A percentile compares a stretch with the other conserved stretches of the same genome.
phyloP scores from a whole-genome alignment of 2,888 invertebrate species.

The Ichneumoninae sp. region DNA sequence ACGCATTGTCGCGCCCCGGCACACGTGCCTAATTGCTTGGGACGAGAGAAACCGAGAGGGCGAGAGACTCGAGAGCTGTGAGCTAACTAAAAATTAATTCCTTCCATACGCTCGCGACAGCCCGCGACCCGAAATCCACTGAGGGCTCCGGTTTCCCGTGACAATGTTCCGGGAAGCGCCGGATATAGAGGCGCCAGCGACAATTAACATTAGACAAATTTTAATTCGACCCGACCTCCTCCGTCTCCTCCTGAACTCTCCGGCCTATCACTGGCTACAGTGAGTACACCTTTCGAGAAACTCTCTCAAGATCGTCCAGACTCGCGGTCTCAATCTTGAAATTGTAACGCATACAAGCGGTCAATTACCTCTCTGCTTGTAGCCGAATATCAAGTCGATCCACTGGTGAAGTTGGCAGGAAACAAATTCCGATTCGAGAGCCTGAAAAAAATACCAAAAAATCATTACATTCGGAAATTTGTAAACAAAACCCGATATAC shows the following conservation, averaged over 20 bases:
- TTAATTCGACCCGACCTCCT: constrained; percentile 79
- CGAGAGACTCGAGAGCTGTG: constrained; percentile 57
- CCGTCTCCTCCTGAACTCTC: constrained; percentile 57
- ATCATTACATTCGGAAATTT: background rate
- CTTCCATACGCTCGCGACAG: constrained; percentile 80
- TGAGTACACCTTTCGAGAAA: constrained; percentile 23
- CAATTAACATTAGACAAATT: constrained; percentile 81
- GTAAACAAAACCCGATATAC: no score
- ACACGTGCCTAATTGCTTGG: constrained; percentile 82
- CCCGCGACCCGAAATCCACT: constrained; percentile 58
- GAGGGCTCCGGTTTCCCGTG: constrained; percentile 58
- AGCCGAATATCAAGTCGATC: constrained; percentile 99
- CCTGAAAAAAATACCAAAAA: constrained; percentile 85
- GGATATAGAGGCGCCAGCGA: constrained; percentile 84
- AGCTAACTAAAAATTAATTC: constrained; percentile 82
- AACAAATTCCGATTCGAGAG: constrained; percentile 99
- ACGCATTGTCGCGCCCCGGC: constrained; percentile 80
- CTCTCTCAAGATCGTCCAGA: constrained; percentile 8
- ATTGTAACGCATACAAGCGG: background rate
- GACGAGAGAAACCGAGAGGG: constrained; percentile 72
- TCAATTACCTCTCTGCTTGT: constrained; percentile 95
- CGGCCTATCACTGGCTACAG: constrained; percentile 36
- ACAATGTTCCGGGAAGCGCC: constrained; percentile 81
- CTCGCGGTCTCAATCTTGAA: constrained; percentile 57
- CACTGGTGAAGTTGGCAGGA: constrained; percentile 99